Evolutionary conservation across 1,140 invertebrate species (phyloP), one percentile per base, ranked within the genome.

Genomic region (Heliothis subflexa): DNA sequence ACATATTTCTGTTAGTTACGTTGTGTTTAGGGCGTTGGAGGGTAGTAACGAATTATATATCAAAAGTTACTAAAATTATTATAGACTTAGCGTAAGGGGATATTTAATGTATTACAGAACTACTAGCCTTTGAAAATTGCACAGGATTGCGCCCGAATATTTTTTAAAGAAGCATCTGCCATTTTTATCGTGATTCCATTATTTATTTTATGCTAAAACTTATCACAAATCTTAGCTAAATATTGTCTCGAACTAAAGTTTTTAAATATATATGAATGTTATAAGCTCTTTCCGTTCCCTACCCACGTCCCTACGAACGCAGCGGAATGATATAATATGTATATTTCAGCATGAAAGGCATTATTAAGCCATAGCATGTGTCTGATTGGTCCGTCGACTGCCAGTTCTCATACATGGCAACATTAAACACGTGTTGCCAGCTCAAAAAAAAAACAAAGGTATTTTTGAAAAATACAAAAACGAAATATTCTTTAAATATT

Each of bases 1-100:
- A 68, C 21, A 68, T 68, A 68, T 25, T 68, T 68, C 47, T 68
- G 64, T 68, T 68, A 25, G 64, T 62, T 62, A 62, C 59, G 59
- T 68, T 50, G 33, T 68, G 64, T 49, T 14, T 18, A 18, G 62
- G 62, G 62, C 64, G 45, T 40, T 47, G 40, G 47, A 49, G 64
- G 64, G 45, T 62, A 62, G 25, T 28, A 33, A 62, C 18, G 64
- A 47, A 49, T 14, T 49, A 57, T 57, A 57, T 50, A 68, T 68
- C 64, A 68, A 21, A 49, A 68, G 64, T 68, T 64, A 64, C 61
- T 64, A 47, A 40, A 62, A 62, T 64, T 40, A 28, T 64, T 64
- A 45, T 33, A 62, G 18, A 33, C 59, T 25, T 57, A 57, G 18
- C 21, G 18, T 57, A 57, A 55, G 55, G 10, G 9, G 10, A 12